Conservation (phyloP, 1,140 invertebrate species). For the Meloidogyne exigua region DNA sequence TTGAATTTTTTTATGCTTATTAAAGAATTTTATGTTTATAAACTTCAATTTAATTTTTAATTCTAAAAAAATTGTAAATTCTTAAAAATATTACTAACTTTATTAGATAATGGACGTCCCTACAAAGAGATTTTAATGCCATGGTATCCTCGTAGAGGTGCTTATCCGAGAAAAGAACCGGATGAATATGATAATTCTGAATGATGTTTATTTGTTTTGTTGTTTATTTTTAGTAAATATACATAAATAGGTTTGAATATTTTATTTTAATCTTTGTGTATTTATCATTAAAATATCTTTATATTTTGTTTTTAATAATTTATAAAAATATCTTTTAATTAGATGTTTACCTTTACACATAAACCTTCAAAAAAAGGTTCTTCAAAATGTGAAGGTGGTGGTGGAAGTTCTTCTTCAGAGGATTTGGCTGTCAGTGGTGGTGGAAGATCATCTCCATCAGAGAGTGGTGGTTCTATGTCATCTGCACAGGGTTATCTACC, state of each 20-base stretch:
- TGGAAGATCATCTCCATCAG: not conserved
- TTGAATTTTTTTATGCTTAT: conserved; percentile 26
- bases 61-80: too few species aligned
- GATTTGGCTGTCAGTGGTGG: not conserved
- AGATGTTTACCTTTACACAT: not conserved
- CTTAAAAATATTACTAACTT: too few species aligned
- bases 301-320: not conserved
- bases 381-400: not conserved
- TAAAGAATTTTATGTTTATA: not conserved
- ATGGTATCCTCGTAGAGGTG: conserved; percentile 55
- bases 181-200: not conserved
- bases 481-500: not conserved
- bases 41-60: too few species aligned
- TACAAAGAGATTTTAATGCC: conserved; percentile 55
- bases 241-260: conserved; percentile 50
- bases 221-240: conserved; percentile 60
- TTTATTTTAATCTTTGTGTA: not conserved
- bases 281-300: not conserved
- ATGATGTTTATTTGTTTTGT: not conserved
- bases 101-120: conserved; percentile 54
- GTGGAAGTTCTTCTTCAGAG: not conserved
- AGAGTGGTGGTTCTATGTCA: not conserved
- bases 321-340: conserved; percentile 1
- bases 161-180: conserved; percentile 45
- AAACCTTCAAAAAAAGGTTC: not conserved